A percentile compares a stretch with the other conserved stretches of the same genome.
phyloP scores from a whole-genome alignment of 2,113 vertebrate species.

The Thamnaconus septentrionalis region DNA sequence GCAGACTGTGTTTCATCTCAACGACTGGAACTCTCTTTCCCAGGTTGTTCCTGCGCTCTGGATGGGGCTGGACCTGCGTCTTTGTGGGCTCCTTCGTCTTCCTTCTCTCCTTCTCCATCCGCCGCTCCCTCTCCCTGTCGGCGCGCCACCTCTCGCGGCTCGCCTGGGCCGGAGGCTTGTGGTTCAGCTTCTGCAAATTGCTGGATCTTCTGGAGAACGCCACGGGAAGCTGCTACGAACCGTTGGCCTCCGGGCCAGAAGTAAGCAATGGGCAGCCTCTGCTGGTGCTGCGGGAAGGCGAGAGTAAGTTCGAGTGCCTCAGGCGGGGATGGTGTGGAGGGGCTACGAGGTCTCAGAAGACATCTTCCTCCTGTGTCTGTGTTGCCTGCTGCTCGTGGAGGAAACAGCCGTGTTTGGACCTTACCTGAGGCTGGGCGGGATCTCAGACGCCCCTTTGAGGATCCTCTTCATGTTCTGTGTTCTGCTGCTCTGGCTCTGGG shows the following conservation, averaged over 20 bases:
- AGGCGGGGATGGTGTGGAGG: constrained; percentile 82
- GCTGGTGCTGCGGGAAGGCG: constrained; percentile 77
- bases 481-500: constrained; percentile 82
- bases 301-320: constrained; percentile 78
- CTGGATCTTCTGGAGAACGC: constrained; percentile 82
- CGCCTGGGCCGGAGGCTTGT: constrained; percentile 77
- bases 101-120: constrained; percentile 83
- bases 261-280: constrained; percentile 55
- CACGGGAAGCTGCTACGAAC: constrained; percentile 85
- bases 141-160: constrained; percentile 83
- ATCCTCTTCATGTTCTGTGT: constrained; percentile 87
- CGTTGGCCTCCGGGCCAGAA: constrained; percentile 41
- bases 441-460: constrained; percentile 79
- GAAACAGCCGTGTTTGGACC: constrained; percentile 85
- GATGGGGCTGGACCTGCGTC: constrained; percentile 89
- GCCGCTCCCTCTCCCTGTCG: constrained; percentile 75
- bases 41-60: constrained; percentile 86
- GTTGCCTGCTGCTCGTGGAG: constrained; percentile 85
- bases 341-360: constrained; percentile 87
- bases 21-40: not conserved
- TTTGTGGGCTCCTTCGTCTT: constrained; percentile 85
- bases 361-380: constrained; percentile 86
- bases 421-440: constrained; percentile 81
- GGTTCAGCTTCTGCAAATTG: constrained; percentile 78
- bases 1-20: no score